A percentile compares a stretch with the other conserved stretches of the same genome.
phyloP scores from a whole-genome alignment of 1,140 invertebrate species.

The Drosophila yakuba region DNA sequence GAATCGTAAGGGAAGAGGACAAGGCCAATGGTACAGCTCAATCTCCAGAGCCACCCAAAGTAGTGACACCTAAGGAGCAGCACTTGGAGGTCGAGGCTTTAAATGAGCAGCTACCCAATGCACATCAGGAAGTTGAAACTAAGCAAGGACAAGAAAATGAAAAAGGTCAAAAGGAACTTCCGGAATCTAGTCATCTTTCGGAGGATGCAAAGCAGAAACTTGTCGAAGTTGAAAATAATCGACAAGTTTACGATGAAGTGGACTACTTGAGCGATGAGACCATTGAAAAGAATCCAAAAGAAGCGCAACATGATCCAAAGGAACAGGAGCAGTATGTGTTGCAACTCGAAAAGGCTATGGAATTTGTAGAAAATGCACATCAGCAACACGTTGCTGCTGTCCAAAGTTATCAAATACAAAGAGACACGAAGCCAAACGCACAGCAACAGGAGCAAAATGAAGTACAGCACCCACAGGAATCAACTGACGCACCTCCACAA shows the following conservation, averaged over 20 bases:
- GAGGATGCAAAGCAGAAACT: conserved; percentile 3
- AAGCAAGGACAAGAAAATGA: background rate
- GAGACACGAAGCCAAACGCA: background rate
- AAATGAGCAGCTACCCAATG: background rate
- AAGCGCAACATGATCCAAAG: background rate
- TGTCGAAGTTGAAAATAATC: background rate
- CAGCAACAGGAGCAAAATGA: conserved; percentile 2
- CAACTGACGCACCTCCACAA: background rate
- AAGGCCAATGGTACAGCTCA: background rate
- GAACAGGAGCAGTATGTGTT: conserved; percentile 12
- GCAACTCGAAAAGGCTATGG: conserved; percentile 22
- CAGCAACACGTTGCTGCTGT: conserved; percentile 15
- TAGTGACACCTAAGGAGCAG: background rate
- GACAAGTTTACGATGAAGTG: background rate
- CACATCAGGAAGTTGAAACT: background rate
- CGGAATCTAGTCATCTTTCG: background rate
- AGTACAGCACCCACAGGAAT: background rate
- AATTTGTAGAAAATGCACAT: conserved; percentile 28
- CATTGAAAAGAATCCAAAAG: background rate
- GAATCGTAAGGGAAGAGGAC: conserved; percentile 54
- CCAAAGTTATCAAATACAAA: background rate
- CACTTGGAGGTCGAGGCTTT: background rate
- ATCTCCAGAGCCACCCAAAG: background rate
- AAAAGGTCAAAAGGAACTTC: background rate
- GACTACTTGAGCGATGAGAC: background rate